Evolutionary conservation across 2,797 vertebrate genomes (phyloP).

Genomic region (Antennarius maculatus): DNA sequence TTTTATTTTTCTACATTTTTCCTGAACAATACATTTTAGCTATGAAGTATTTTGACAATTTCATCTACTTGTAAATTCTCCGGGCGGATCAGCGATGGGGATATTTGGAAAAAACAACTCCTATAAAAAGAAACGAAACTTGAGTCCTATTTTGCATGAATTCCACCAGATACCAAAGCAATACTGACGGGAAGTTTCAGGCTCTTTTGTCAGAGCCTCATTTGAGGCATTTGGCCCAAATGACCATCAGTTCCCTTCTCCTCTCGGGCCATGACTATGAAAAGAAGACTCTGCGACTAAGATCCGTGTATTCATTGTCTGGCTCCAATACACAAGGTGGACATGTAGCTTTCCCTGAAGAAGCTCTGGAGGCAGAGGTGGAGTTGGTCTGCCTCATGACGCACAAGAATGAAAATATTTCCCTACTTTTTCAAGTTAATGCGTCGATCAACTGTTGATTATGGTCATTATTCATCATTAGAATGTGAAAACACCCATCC

Average conservation of each 20-base stretch:
- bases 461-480: not conserved
- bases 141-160: not conserved
- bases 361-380: slow-evolving; percentile 10
- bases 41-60: too few relatives aligned
- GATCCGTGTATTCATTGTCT: slow-evolving; percentile 80
- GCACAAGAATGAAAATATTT: not conserved
- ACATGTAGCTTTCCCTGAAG: not conserved
- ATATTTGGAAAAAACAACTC: not conserved
- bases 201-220: slow-evolving; percentile 45
- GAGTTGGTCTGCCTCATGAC: not conserved
- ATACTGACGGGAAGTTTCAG: slow-evolving; percentile 47
- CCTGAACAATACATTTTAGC: not conserved
- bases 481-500: not conserved
- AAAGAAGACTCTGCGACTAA: slow-evolving; percentile 63
- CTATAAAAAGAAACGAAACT: not conserved
- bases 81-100: not conserved
- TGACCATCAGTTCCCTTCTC: slow-evolving; percentile 46
- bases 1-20: not conserved
- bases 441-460: not conserved
- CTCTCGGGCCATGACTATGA: slow-evolving; percentile 77
- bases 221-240: slow-evolving; percentile 52
- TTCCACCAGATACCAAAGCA: slow-evolving; percentile 22
- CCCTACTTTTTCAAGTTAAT: not conserved
- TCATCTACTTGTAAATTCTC: not conserved
- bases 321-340: slow-evolving; percentile 82